Evolutionary conservation across 2,888 invertebrate species (phyloP), one percentile per base, ranked within the genome.

Genomic region (Agriopis aurantiaria): DNA sequence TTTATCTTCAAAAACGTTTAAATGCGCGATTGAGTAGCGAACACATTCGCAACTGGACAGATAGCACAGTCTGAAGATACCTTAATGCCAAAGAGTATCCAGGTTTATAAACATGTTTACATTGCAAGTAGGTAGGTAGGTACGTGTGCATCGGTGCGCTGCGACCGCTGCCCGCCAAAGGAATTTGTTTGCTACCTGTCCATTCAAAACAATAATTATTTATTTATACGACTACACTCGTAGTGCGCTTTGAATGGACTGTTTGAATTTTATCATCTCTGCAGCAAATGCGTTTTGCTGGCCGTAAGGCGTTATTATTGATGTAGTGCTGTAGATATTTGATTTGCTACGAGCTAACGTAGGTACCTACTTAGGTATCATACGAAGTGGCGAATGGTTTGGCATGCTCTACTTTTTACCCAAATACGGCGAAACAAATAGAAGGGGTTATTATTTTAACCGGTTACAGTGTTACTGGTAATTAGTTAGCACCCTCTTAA

Each of bases 41-140:
- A 3, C 33, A 33, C 33, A 33, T 33, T 33, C 33, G 3, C 4
- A 33, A 33, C 33, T 33, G 33, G 33, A 33, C 33, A 33, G 33
- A 12, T 58, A 58, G 11, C 46, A 0, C 0, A 33, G 17, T 46
- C 10, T 46, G 46, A 58, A 33, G 12, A 46, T n/a, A 43, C 23
- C 17, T 0, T 23, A 23, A 23, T 23, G 17, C 17, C 75, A 71
- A 68, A 73, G 75, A 77, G 78, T 81, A 76, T 69, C 72, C 61
- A 65, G 69, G 57, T 76, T 72, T 78, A 80, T 80, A 80, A 80
- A 80, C 82, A 82, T 79, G 80, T 80, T 82, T 82, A 77, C 78
- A 70, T 60, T 61, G 52, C 41, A 12, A 43, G 41, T 52, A 43
- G 17, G n/a, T 43, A 40, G 55, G 55, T 40, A 55, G 12, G 14